phyloP scores from a whole-genome alignment of 2,888 invertebrate genomes.

The Danaus chrysippus region DNA sequence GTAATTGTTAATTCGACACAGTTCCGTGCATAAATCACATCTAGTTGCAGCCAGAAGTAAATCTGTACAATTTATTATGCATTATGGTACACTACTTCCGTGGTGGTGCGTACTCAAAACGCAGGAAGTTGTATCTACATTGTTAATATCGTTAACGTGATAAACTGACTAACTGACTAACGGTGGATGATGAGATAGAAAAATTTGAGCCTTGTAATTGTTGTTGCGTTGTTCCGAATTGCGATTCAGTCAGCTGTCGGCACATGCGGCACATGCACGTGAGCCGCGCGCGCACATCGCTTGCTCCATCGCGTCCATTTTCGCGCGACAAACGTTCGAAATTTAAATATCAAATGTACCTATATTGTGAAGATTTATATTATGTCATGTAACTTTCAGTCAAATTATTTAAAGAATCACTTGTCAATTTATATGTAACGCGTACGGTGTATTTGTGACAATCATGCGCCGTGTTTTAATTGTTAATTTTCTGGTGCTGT shows the following conservation, averaged over 20 bases:
- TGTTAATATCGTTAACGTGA: conserved; percentile 39
- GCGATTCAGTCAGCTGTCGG: conserved; percentile 77
- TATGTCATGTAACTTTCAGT: background rate
- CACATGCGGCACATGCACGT: conserved; percentile 67
- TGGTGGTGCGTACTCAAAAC: conserved; percentile 42
- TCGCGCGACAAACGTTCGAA: conserved; percentile 38
- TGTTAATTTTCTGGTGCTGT: conserved; percentile 28
- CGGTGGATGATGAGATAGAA: conserved; percentile 53
- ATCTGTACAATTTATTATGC: conserved; percentile 63
- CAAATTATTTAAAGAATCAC: conserved; percentile 18
- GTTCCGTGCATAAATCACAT: conserved; percentile 66
- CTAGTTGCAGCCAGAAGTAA: conserved; percentile 58
- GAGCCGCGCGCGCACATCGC: conserved; percentile 69
- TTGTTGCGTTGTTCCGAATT: conserved; percentile 68
- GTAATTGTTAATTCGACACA: conserved; percentile 73
- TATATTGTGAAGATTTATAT: background rate
- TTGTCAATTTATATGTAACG: conserved; percentile 31
- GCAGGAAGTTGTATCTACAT: conserved; percentile 54
- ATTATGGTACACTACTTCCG: conserved; percentile 47
- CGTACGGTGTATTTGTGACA: conserved; percentile 21
- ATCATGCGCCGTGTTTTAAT: conserved; percentile 23
- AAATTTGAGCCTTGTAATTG: conserved; percentile 65
- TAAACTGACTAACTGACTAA: conserved; percentile 31
- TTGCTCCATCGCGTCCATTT: conserved; percentile 37
- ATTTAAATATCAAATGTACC: conserved; percentile 26